Base-by-base conservation (phyloP, 2,113 vertebrate species). In the Pollachius pollachius region DNA sequence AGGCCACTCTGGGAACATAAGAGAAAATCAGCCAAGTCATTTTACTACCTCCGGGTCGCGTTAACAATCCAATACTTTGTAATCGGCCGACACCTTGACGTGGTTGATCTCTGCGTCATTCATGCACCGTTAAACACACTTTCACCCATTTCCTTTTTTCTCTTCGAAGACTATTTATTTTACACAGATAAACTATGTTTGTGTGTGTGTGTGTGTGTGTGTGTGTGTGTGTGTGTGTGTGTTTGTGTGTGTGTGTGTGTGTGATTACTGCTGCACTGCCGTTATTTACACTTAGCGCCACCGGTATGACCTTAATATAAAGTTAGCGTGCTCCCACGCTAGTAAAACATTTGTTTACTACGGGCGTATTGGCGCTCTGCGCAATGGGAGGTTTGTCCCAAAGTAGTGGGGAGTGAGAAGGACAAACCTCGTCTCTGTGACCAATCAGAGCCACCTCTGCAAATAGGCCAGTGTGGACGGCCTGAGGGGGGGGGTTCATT, bases 361-460 rank as follows among this genome's bases (percentile, higher is more conserved):
- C 41, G 41, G 41, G 2, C 8, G 41, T 48, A 48, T 9, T 9
- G 5, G 41, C 41, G 8, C 9, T 48, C 11, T 48, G 41, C 41
- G 41, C 41, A 48, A 9, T 69, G 64, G 83, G 80, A 85, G 80
- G 72, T 72, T 80, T 73, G 66, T 76, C 56, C 80, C 69, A 3
- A 13, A 63, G 77, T 85, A 79, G 81, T 84, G 83, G 83, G 71
- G 72, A 76, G 67, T 68, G 73, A 74, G 82, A 80, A 63, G 74
- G 85, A 87, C 88, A 85, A 83, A 90, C 89, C 84, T 82, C 73
- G 73, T 83, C 87, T 89, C 89, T 89, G 89, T 83, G 79, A 91
- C 89, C 91, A 92, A 91, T 92, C 90, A 91, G 88, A 91, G 87
- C 84, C 86, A 91, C 89, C 91, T 90, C 88, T 88, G 92, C 89